Base-by-base conservation (phyloP, 2,888 invertebrate genomes). In the Rhingia campestris region DNA sequence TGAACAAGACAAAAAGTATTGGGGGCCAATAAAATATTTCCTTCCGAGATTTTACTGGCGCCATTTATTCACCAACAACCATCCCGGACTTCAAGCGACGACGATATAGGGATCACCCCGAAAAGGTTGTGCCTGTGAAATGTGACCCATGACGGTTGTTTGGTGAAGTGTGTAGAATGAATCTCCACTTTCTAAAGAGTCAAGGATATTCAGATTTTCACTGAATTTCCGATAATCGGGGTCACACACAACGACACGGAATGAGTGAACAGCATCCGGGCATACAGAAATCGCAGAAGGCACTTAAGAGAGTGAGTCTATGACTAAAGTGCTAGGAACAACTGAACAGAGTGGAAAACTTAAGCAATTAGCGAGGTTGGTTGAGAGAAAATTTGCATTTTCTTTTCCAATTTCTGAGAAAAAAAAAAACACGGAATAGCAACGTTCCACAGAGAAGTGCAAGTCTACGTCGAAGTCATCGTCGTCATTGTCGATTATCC, bases 401-500 rank as follows among this genome's bases (percentile, higher is more conserved):
- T 73, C 43, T 58, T 58, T 35, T 22, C 22, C 33, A 37, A 35
- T n/a, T 56, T 59, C 7, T 67, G 12, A 53, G 51, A 35, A 30
- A 41, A 58, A 4, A 14, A 14, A 22, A 22, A 41, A 32, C 41
- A 10, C 39, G n/a, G 22, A n/a, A 22, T 37, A 35, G 47, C 14
- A 73, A 7, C 66, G 66, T 47, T 70, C 51, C 35, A 39, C 9
- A 43, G 33, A 4, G 54, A 59, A 58, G 43, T 61, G 12, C 14
- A 69, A 39, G 69, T 54, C 61, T 37, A 75, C 51, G 64, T 72
- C 43, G 64, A 58, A 76, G 73, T 84, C 73, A 70, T 84, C 84
- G 76, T 76, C 76, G 73, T 79, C 79, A 77, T 77, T 79, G 77
- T 84, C 84, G 84, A 80, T 84, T 84, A 80, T 80, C 35, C 59